Evolutionary conservation across 37 sponge, comb jelly and placozoan species (phyloP).

Genomic region (Geodia barretti): DNA sequence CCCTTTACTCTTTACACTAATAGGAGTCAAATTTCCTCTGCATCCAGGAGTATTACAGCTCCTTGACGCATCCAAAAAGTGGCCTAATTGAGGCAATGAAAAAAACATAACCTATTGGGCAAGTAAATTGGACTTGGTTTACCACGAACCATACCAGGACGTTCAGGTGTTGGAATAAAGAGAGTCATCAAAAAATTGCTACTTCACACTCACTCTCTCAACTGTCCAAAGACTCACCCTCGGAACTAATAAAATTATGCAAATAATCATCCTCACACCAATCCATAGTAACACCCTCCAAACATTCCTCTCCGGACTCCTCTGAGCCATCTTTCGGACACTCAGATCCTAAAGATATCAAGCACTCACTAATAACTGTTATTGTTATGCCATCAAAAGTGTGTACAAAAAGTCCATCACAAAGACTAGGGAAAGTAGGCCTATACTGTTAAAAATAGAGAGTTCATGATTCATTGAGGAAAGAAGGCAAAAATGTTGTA

Average conservation of each 20-base stretch:
- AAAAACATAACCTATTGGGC: background rate
- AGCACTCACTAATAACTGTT: too few relatives aligned
- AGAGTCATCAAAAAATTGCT: background rate
- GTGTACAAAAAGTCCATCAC: too few relatives aligned
- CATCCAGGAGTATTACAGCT: slow-evolving; percentile 29
- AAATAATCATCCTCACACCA: background rate
- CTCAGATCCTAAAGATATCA: background rate
- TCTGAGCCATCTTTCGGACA: background rate
- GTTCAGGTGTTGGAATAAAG: background rate
- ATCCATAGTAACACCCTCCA: background rate
- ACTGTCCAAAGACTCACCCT: background rate
- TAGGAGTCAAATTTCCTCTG: slow-evolving; percentile 12
- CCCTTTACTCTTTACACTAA: slow-evolving; percentile 2
- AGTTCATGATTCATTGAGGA: too few relatives aligned
- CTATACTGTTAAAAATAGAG: too few relatives aligned
- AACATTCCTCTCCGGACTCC: background rate
- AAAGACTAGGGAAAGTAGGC: too few relatives aligned
- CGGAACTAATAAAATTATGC: background rate
- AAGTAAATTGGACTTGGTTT: background rate
- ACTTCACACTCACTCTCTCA: background rate
- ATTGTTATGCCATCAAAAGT: too few relatives aligned
- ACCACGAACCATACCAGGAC: background rate
- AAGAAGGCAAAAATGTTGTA: too few relatives aligned
- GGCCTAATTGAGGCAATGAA: background rate
- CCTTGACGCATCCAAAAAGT: background rate